A percentile compares a stretch with the other conserved stretches of the same genome.
phyloP scores from a whole-genome alignment of 37 sponge, comb jelly and placozoan genomes.

The Chondrilla cf. caribensis region DNA sequence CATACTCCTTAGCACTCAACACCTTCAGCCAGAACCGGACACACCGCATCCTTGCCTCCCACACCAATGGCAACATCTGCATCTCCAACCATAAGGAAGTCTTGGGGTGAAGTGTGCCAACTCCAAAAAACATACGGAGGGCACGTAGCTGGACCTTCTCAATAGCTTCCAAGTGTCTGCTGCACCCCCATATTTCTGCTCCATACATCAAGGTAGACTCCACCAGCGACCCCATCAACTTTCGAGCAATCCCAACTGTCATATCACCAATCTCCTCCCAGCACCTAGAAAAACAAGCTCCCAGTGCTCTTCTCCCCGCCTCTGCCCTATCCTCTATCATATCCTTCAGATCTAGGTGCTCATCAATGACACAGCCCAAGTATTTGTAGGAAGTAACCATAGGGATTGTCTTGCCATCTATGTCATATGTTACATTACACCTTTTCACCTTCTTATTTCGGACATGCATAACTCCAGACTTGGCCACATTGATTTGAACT shows the following conservation, averaged over 20 bases:
- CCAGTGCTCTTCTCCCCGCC: slow-evolving; percentile 13
- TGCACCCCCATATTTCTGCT: background rate
- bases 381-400: slow-evolving; percentile 11
- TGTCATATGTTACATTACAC: slow-evolving; percentile 2
- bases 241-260: background rate
- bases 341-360: background rate
- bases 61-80: background rate
- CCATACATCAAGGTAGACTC: slow-evolving; percentile 1
- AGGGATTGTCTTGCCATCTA: slow-evolving; percentile 6
- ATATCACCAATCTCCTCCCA: slow-evolving; percentile 10
- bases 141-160: background rate
- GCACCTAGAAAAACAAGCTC: background rate
- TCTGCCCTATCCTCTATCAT: slow-evolving; percentile 4
- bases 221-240: background rate
- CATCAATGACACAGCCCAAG: background rate
- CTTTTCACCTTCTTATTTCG: background rate
- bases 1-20: background rate
- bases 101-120: slow-evolving; percentile 19
- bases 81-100: background rate
- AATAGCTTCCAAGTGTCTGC: background rate
- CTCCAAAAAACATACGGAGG: slow-evolving; percentile 10
- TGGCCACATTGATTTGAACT: background rate
- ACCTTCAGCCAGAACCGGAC: background rate
- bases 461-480: slow-evolving; percentile 8
- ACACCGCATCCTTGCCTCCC: slow-evolving; percentile 8